Evolutionary conservation across 1,140 invertebrate genomes (phyloP), one percentile per base, ranked within the genome.

Genomic region (Telenomus remus): DNA sequence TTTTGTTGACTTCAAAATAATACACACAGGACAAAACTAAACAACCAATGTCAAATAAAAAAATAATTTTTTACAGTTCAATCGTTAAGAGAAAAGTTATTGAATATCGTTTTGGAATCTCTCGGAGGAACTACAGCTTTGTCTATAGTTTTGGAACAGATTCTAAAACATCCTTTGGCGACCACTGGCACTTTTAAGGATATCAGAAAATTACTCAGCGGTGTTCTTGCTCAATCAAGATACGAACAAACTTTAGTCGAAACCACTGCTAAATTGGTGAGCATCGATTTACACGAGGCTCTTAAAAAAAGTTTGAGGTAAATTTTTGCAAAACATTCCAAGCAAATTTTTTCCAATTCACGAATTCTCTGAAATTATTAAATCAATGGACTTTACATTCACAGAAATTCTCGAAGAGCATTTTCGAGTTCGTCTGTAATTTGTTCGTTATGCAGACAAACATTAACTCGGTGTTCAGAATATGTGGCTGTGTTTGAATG

Each of bases 171-270:
- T 79, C 87, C 87, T 16, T 59, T 87, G 56, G 83, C 84, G n/a
- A 88, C 83, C 19, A 82, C 85, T 49, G 87, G 86, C 10, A 88
- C 86, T 0, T 87, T 88, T 53, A 87, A 87, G 44, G 87, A 88
- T 65, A 86, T 88, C 57, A 71, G 85, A 59, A 83, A 85, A 72
- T 60, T 88, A 3, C 59, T 88, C 0, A 85, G 84, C 14, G 84
- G 86, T n/a, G 87, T 88, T 11, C 78, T 88, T 11, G 84, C 82
- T 12, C 86, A 88, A 61, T 87, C 87, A 12, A 79, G 81, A 43
- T 88, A 88, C 11, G 87, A 88, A 59, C 85, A 88, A 82, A 82
- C 85, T 53, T 77, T 87, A 27, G 85, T 88, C 12, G 85, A 88
- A 78, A 86, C 86, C 15, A 87, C 86, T 14, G 80, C 86, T 4